Percentiles rank a stretch among this genome's conserved stretches.
Conservation (phyloP, 30 jellyfish, hydroid and myxozoan genomes). For the Aurelia aurita region DNA sequence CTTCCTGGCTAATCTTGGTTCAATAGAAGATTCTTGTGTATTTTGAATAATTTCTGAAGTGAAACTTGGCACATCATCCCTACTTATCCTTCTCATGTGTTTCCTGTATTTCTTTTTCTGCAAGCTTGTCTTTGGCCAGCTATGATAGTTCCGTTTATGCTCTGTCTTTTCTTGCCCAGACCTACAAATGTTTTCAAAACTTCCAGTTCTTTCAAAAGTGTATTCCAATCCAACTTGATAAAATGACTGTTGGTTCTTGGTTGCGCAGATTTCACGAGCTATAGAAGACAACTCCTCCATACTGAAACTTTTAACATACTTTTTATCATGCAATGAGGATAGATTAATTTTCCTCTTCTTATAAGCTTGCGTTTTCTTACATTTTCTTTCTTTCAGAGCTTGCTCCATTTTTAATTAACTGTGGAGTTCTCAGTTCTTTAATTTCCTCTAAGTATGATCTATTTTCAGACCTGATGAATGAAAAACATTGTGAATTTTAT, state of each 20-base stretch:
- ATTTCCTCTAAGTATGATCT: no score
- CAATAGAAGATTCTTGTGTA: background rate
- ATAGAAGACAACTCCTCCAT: conserved; percentile 43
- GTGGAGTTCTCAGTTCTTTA: no score
- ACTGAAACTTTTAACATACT: conserved; percentile 19
- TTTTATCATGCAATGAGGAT: background rate
- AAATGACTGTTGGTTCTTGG: background rate
- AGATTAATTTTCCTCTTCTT: no score
- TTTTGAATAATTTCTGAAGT: background rate
- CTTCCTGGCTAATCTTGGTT: background rate
- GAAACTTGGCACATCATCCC: background rate
- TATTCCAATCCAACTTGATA: background rate
- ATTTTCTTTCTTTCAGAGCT: no score
- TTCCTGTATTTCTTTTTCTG: conserved; percentile 11
- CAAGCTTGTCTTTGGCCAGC: conserved; percentile 37
- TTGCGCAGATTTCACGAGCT: conserved; percentile 46
- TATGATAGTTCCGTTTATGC: conserved; percentile 6
- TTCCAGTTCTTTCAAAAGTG: background rate
- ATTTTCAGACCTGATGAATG: no score
- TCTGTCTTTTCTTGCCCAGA: background rate
- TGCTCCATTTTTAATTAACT: no score
- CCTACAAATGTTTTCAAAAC: background rate
- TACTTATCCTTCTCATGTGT: background rate
- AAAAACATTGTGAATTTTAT: no score
- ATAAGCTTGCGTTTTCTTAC: no score